These are phyloP conservation scores for Bilobella aurantiaca DNA, from an alignment of 1,140 invertebrate species.

Conservation along the genomic window DNA sequence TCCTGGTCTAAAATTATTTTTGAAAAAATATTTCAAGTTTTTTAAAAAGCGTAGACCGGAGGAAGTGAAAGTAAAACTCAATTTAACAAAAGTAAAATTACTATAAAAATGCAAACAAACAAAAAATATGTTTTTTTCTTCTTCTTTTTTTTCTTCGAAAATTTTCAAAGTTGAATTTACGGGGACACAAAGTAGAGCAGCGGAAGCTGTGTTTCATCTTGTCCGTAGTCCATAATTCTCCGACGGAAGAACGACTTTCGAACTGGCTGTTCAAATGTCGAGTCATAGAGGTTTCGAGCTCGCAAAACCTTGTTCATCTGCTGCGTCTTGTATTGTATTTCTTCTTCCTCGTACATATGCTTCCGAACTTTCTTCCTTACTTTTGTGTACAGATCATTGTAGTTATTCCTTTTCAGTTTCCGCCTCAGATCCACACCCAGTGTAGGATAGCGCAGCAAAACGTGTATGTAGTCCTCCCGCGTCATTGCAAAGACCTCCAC, in stretches of 20 bases:
- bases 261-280: background rate
- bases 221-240: background rate
- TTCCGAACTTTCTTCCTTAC: background rate
- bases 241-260: background rate
- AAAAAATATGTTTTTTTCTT: no score
- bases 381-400: background rate
- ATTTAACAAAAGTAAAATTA: no score
- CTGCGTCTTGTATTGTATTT: background rate
- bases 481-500: conserved; percentile 12
- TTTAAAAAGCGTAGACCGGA: background rate
- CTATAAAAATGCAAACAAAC: no score
- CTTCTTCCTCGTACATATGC: background rate
- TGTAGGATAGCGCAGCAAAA: conserved; percentile 3
- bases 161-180: background rate
- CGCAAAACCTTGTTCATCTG: background rate
- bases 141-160: no score
- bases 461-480: background rate
- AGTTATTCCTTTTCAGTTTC: background rate
- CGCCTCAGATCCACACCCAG: background rate
- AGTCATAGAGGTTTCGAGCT: background rate
- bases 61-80: no score
- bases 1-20: background rate
- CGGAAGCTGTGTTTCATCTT: background rate
- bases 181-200: background rate
- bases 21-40: background rate